These are phyloP conservation scores for Sinotaia quadrata DNA, from an alignment of 2,888 invertebrate genomes.

Conservation along the genomic window DNA sequence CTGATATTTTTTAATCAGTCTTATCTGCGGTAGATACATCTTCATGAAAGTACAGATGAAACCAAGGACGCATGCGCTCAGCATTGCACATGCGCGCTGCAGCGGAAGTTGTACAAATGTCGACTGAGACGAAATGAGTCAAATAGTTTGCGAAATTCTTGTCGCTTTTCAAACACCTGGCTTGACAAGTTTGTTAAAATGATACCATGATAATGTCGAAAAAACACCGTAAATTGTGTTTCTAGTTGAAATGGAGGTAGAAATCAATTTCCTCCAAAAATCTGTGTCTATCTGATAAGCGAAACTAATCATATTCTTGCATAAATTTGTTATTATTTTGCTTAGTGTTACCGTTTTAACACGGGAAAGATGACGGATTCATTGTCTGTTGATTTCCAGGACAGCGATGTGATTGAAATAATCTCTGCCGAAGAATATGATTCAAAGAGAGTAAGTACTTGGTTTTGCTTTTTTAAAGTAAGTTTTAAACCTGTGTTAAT, in stretches of 20 bases:
- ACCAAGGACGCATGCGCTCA: slow-evolving; percentile 30
- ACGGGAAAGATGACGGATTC: slow-evolving; percentile 14
- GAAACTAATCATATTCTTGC: slow-evolving; percentile 2
- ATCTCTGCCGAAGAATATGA: slow-evolving; percentile 61
- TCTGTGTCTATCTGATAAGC: neutral
- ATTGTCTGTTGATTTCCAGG: slow-evolving; percentile 28
- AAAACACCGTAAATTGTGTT: no score
- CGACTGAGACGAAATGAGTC: slow-evolving; percentile 28
- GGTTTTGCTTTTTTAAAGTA: no score
- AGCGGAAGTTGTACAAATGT: slow-evolving; percentile 29
- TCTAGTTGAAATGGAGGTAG: neutral
- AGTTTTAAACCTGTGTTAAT: no score
- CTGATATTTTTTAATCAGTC: no score
- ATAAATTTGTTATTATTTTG: slow-evolving; percentile 11
- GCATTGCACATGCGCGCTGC: slow-evolving; percentile 19
- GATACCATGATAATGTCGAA: neutral
- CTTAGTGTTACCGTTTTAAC: neutral
- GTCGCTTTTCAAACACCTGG: neutral
- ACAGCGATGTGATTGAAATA: slow-evolving; percentile 61
- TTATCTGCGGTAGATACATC: no score
- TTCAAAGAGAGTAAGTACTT: slow-evolving; percentile 51
- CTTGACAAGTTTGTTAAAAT: neutral
- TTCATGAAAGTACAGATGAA: no score
- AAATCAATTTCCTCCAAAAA: neutral
- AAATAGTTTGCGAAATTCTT: slow-evolving; percentile 21